These are phyloP conservation scores for Drosophila yakuba DNA, from an alignment of 1,140 invertebrate species.

Conservation along the genomic window DNA sequence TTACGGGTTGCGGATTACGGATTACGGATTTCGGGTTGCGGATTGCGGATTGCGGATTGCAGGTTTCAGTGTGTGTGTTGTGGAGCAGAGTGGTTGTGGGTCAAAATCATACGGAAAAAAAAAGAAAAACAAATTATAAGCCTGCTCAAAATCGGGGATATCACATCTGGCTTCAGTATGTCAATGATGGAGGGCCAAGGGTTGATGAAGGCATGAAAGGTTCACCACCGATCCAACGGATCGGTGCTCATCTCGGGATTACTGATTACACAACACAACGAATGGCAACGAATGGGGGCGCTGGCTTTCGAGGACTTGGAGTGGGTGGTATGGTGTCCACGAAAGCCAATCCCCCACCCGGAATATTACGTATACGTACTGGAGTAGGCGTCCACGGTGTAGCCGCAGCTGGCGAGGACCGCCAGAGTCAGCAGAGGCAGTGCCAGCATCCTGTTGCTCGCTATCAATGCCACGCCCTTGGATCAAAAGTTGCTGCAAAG, in stretches of 20 bases:
- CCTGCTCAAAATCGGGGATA: conserved; percentile 5
- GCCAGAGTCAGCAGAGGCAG: conserved; percentile 42
- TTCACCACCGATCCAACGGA: conserved; percentile 13
- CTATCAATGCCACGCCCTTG: conserved; percentile 57
- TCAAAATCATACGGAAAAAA: conserved; percentile 39
- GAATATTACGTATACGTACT: conserved; percentile 76
- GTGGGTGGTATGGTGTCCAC: background rate
- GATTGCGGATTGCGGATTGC: conserved; percentile 3
- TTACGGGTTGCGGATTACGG: conserved; percentile 6
- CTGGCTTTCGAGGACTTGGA: background rate
- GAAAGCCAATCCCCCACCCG: background rate
- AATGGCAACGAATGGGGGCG: background rate
- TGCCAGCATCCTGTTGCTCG: conserved; percentile 42
- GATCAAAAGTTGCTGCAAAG: conserved; percentile 11
- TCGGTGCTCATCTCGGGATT: conserved; percentile 12
- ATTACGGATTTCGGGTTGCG: background rate
- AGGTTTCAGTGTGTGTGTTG: conserved; percentile 11
- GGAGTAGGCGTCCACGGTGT: conserved; percentile 73
- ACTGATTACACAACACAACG: conserved; percentile 1
- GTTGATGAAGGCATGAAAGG: conserved; percentile 53
- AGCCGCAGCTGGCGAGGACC: conserved; percentile 55
- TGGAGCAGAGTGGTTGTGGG: background rate
- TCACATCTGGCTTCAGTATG: conserved; percentile 23
- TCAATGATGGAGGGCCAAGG: conserved; percentile 44
- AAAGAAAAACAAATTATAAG: conserved; percentile 31